Conservation (phyloP, 2,113 vertebrate species). For the Poicephalus gulielmi region DNA sequence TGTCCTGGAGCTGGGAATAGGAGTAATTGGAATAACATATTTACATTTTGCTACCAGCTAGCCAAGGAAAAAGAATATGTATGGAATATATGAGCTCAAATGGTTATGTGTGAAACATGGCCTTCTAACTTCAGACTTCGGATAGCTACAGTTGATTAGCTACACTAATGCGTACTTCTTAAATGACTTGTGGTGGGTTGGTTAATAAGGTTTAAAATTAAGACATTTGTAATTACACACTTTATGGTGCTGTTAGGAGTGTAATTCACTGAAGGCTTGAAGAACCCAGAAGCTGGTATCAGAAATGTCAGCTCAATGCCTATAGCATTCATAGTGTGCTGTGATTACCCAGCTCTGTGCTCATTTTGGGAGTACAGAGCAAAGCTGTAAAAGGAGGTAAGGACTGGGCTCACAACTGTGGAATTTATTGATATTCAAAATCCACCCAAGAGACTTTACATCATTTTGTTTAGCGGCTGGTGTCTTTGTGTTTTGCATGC, state of each 20-base stretch:
- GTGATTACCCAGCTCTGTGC: neutral
- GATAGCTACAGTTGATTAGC: neutral
- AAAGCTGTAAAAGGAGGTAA: neutral
- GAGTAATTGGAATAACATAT: neutral
- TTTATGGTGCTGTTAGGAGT: neutral
- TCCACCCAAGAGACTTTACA: neutral
- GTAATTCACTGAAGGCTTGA: neutral
- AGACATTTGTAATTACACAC: neutral
- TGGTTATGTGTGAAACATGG: neutral
- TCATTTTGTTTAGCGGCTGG: neutral
- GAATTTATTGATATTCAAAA: neutral
- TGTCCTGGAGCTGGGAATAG: neutral
- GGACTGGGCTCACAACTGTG: neutral
- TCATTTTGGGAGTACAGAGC: neutral
- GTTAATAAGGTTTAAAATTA: neutral
- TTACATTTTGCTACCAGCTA: neutral
- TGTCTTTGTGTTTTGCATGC: neutral
- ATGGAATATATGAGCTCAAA: neutral
- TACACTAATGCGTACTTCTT: neutral
- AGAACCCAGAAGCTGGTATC: neutral
- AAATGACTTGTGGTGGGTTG: neutral
- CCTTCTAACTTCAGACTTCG: neutral
- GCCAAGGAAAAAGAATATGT: neutral
- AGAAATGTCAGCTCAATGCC: neutral
- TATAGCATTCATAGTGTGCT: neutral